These are phyloP conservation scores for Catostomus latipinnis DNA, from an alignment of 2,797 vertebrate species.

Conservation along the genomic window DNA sequence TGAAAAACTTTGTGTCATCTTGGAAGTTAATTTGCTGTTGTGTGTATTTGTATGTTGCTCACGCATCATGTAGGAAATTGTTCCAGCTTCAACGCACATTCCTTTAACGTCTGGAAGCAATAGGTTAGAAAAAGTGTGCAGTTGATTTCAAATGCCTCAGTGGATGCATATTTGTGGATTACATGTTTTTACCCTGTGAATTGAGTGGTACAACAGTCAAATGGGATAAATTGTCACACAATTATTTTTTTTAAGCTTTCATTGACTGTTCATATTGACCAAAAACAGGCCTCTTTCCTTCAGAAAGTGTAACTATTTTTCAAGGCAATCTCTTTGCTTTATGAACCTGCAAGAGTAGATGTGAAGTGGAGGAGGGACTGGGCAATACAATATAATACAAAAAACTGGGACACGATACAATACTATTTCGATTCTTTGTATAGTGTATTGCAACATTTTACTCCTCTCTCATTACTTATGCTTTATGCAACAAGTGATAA, in stretches of 20 bases:
- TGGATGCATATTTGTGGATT: conserved; percentile 17
- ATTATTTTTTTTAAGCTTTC: conserved; percentile 2
- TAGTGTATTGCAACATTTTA: neutral
- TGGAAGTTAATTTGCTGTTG: conserved; percentile 8
- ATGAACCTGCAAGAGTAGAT: neutral
- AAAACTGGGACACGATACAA: too few species aligned
- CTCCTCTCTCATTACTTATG: too few species aligned
- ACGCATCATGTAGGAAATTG: conserved; percentile 21
- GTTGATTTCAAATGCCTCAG: conserved; percentile 30
- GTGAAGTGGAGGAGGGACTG: conserved; percentile 1
- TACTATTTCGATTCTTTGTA: neutral
- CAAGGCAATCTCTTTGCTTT: neutral
- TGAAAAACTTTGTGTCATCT: too few species aligned
- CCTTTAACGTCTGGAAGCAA: conserved; percentile 12
- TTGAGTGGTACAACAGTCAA: conserved; percentile 13
- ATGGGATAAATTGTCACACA: conserved; percentile 24
- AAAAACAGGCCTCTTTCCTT: neutral
- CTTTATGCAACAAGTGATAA: too few species aligned
- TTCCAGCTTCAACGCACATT: neutral
- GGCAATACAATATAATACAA: neutral
- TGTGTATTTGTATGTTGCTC: conserved; percentile 1
- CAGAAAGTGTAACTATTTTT: neutral
- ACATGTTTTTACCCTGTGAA: conserved; percentile 18
- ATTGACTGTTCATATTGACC: neutral
- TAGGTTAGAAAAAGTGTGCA: conserved; percentile 22